phyloP scores from a whole-genome alignment of 2,797 vertebrate genomes.

The Spizella passerina region DNA sequence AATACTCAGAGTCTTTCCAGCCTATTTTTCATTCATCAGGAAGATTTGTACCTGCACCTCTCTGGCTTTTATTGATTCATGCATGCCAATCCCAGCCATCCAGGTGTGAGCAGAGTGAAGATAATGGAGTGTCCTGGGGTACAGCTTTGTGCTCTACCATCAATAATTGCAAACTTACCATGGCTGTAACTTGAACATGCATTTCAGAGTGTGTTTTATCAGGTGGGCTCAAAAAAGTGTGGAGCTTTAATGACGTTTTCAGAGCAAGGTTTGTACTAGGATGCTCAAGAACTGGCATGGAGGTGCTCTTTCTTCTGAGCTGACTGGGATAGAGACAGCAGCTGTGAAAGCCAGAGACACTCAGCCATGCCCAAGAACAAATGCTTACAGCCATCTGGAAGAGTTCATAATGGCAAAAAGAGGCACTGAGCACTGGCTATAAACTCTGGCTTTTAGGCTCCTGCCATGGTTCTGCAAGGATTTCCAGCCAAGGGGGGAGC shows the following conservation, averaged over 20 bases:
- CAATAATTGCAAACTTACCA: background rate
- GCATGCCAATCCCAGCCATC: background rate
- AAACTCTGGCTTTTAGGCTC: background rate
- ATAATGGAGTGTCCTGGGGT: slow-evolving; percentile 15
- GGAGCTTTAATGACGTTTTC: background rate
- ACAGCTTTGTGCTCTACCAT: background rate
- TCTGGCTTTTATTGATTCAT: background rate
- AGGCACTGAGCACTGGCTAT: background rate
- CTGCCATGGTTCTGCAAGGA: background rate
- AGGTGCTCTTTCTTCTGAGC: background rate
- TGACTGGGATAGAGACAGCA: background rate
- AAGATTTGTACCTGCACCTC: background rate
- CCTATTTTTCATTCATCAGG: background rate
- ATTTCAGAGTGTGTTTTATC: background rate
- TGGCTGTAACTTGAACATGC: background rate
- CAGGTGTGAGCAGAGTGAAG: background rate
- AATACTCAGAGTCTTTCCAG: background rate
- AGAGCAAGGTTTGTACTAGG: background rate
- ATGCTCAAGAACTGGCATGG: background rate
- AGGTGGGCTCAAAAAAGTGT: background rate
- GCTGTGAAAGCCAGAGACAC: background rate
- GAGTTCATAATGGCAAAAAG: background rate
- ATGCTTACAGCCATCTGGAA: background rate
- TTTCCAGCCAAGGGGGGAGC: background rate
- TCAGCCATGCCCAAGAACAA: background rate